Evolutionary conservation across 2,113 vertebrate species (phyloP), one percentile per base, ranked within the genome.

Genomic region (Phrynocephalus versicolor): DNA sequence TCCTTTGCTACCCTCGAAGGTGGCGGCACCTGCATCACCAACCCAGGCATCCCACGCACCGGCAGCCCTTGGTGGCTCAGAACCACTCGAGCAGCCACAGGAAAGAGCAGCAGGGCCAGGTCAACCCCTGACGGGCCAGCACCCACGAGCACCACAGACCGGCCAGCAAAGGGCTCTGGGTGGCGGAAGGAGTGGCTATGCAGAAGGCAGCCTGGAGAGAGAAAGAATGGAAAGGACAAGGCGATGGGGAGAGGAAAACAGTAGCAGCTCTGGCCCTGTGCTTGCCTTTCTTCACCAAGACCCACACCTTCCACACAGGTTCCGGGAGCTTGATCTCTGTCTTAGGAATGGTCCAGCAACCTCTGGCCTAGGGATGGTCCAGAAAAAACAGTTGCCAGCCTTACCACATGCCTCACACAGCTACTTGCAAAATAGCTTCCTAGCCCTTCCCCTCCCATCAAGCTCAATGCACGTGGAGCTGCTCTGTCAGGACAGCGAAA

Each of bases 51-150:
- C 72, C 90, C 90, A 15, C 94, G 86, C 64, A 97, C 23, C 1
- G 69, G 79, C 21, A 93, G 87, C 51, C 86, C 89, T 1, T 85
- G 57, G 51, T 97, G 96, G 88, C 97, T 96, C 78, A 97, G 92
- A 45, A 82, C 94, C 83, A 97, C 97, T 90, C 93, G 77, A 2
- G 95, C 91, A 1, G 95, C 94, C 33, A 85, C 93, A 33, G 64
- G 10, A 12, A 90, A 93, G 87, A 97, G 91, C 84, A 97, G 96
- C 1, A 96, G 82, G 23, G 95, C 96, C 86, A 97, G 96, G 83
- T 97, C 97, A 37, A 97, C 25, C 1, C 96, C 97, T 4, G 97
- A 97, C 10, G 96, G 88, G 58, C 93, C 96, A 35, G 96, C 96
- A 71, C 97, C 97, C 79, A 97, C 86, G 79, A 97, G 91, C 76